phyloP scores from a whole-genome alignment of 2,113 vertebrate genomes.

The Seriola aureovittata region DNA sequence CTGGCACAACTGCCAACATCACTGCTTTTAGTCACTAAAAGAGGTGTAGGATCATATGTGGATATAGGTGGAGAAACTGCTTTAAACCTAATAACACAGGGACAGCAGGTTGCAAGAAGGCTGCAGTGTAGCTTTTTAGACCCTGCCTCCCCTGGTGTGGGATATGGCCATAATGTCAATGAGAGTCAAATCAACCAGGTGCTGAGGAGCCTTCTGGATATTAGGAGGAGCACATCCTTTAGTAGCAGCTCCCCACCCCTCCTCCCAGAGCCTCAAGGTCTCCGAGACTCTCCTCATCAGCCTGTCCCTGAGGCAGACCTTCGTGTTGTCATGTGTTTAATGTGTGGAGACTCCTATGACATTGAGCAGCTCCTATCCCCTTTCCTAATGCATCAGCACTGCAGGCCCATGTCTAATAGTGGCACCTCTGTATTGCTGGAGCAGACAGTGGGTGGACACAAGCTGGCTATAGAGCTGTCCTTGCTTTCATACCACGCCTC shows the following conservation, averaged over 20 bases:
- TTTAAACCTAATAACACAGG: slow-evolving; percentile 93
- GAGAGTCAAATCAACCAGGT: slow-evolving; percentile 96
- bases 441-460: slow-evolving; percentile 87
- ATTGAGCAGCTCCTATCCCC: slow-evolving; percentile 91
- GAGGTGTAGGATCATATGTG: slow-evolving; percentile 87
- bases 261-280: slow-evolving; percentile 83
- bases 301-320: slow-evolving; percentile 89
- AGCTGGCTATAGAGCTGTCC: slow-evolving; percentile 90
- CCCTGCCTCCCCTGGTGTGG: slow-evolving; percentile 90
- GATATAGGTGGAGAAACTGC: slow-evolving; percentile 93
- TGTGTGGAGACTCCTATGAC: slow-evolving; percentile 93
- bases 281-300: slow-evolving; percentile 88
- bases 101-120: slow-evolving; percentile 93
- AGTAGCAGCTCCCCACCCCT: slow-evolving; percentile 84
- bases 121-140: slow-evolving; percentile 95
- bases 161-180: slow-evolving; percentile 93
- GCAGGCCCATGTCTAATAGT: slow-evolving; percentile 86
- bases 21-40: slow-evolving; percentile 91
- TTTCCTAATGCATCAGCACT: slow-evolving; percentile 90
- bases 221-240: slow-evolving; percentile 88
- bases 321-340: slow-evolving; percentile 93
- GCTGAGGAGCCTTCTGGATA: slow-evolving; percentile 91
- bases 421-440: slow-evolving; percentile 91
- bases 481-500: slow-evolving; percentile 94
- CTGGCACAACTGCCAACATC: slow-evolving; percentile 89